Evolutionary conservation across 1,140 invertebrate genomes (phyloP), one percentile per base, ranked within the genome.

Genomic region (Microplitis demolitor): DNA sequence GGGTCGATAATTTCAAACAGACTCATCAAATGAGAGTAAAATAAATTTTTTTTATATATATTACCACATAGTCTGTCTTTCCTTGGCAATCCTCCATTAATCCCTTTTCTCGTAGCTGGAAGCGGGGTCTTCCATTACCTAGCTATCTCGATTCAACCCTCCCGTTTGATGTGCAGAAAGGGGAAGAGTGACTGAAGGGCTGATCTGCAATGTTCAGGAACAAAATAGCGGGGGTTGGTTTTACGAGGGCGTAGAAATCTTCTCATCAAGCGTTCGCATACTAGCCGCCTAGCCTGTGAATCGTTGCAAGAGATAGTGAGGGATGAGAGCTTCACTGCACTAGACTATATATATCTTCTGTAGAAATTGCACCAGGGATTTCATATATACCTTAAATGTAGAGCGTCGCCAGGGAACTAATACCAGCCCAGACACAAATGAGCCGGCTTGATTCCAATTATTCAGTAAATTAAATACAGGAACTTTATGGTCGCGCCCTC

Each of bases 401-500:
- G 13, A 45, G 39, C 39, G 39, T 11, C 39, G 39, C 5, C 39
- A 45, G 39, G 24, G 51, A 60, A 58, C 53, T 37, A n/a, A 37
- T 60, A 11, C 31, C 16, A 39, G 68, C 45, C 64, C 14, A 78
- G 78, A 80, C 82, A 79, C 84, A 86, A 87, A 87, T 86, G 85
- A 87, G 85, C 76, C 83, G 79, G 85, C 84, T 87, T 87, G 83
- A 85, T 87, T 85, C 82, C 84, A 87, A 87, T 87, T 87, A 87
- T 87, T 87, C 86, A 85, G 83, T 87, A 85, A 87, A 87, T 87
- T 87, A 87, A 87, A 86, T 86, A 85, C 86, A 81, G 62, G 77
- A 69, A 72, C 80, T 85, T 85, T 81, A 84, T 79, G 78, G 78
- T 74, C 76, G 50, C 45, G 51, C 68, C 68, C 56, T 64, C 68